Evolutionary conservation across 2,888 invertebrate species (phyloP).

Genomic region (Mylabris sibirica): DNA sequence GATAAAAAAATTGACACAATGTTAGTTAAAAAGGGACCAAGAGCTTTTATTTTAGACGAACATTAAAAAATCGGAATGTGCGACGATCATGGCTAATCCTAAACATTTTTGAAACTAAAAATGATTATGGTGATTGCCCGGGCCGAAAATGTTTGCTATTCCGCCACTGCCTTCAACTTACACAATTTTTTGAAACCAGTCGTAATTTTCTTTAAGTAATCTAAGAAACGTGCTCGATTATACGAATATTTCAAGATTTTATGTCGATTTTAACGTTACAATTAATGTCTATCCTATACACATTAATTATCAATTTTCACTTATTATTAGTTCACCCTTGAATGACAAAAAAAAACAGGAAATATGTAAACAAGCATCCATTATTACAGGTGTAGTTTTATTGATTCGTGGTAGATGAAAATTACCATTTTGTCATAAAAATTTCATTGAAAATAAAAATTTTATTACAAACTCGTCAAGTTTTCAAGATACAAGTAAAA

Average conservation of each 20-base stretch:
- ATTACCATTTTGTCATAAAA: conserved; percentile 3
- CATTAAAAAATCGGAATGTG: too few species aligned
- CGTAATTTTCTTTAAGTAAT: neutral
- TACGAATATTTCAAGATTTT: conserved; percentile 24
- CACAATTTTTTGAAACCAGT: neutral
- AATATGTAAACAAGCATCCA: neutral
- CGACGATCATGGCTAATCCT: too few species aligned
- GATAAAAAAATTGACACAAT: too few species aligned
- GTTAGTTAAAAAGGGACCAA: too few species aligned
- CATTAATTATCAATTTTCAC: neutral
- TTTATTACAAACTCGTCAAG: conserved; percentile 10
- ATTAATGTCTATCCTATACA: neutral
- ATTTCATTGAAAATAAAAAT: neutral
- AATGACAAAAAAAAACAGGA: neutral
- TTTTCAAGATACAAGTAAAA: neutral
- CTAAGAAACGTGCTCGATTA: conserved; percentile 16
- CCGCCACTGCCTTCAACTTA: too few species aligned
- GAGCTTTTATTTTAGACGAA: too few species aligned
- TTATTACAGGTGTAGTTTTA: conserved; percentile 1
- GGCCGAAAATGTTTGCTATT: too few species aligned
- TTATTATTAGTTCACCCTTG: neutral
- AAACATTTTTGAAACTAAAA: too few species aligned
- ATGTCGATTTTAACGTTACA: conserved; percentile 5
- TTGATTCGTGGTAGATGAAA: neutral
- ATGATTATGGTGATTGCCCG: too few species aligned